Base-by-base conservation (phyloP, 2,113 vertebrate species). In the Lagenorhynchus albirostris region DNA sequence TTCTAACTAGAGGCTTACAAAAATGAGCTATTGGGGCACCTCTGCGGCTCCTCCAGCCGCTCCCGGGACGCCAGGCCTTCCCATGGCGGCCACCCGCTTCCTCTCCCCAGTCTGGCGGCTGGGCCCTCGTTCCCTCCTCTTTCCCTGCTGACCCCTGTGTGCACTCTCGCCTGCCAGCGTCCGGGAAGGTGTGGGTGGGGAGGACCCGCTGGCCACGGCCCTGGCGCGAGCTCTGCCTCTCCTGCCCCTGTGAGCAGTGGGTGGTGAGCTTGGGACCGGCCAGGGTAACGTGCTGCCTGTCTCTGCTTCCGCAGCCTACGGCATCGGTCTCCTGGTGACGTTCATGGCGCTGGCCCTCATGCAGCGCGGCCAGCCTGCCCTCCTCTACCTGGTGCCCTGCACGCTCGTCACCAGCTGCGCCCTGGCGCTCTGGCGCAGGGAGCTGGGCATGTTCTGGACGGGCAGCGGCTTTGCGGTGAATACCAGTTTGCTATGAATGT, bases 391-490 rank as follows among this genome's bases (percentile, higher is more conserved):
- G 98, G 99, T 99, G 98, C 99, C 99, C 97, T 99, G 99, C 94
- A 99, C 99, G 29, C 99, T 99, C n/a, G 98, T 99, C 98, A 99
- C 99, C 58, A 99, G 99, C 98, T 99, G 99, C 8, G 85, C 96
- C 0, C 98, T 99, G 97, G 99, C 99, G 8, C 99, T 99, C 88
- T 99, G 99, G 99, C 99, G 99, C 97, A 99, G 97, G 98, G 99
- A 99, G 98, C 98, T 99, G 87, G 98, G 98, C 65, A 98, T 99
- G 98, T 99, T 99, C 99, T 99, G 99, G 99, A 99, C 99, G 11
- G 99, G 99, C 98, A 99, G 99, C 98, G 99, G 99, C 99, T 99
- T 99, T 99, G 99, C 99, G 99, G 99, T 99, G 99, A 99, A 99
- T 99, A 99, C 99, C 99, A 98, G 99, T 99, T 99, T 99, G 99